Evolutionary conservation across 2,797 vertebrate genomes (phyloP).

Genomic region (Enteromius anoplus): DNA sequence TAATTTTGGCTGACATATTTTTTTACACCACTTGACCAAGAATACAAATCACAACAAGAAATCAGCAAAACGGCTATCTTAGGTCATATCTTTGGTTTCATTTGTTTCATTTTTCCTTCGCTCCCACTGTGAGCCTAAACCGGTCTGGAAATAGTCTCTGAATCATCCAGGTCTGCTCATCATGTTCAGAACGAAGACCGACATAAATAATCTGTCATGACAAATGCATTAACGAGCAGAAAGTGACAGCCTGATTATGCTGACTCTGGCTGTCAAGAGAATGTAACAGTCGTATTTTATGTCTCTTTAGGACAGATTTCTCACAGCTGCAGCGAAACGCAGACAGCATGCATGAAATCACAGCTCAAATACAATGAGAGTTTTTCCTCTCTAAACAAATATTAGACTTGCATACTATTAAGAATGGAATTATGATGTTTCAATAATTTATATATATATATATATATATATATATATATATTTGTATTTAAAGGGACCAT

Average conservation of each 20-base stretch:
- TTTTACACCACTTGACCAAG: neutral
- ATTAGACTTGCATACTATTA: neutral
- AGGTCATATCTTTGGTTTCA: neutral
- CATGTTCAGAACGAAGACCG: constrained; percentile 12
- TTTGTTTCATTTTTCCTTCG: neutral
- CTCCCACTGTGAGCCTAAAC: neutral
- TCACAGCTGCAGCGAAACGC: neutral
- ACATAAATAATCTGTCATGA: constrained; percentile 22
- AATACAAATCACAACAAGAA: neutral
- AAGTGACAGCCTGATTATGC: constrained; percentile 7
- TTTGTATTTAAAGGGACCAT: no score
- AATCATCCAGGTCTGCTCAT: constrained; percentile 28
- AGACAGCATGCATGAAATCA: neutral
- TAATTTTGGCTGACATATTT: neutral
- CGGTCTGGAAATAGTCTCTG: neutral
- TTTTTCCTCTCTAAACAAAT: neutral
- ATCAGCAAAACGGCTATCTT: neutral
- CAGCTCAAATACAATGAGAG: neutral
- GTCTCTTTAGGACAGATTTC: neutral
- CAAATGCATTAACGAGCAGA: constrained; percentile 33
- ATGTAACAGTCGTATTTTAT: constrained; percentile 5
- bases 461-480: no score
- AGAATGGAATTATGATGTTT: neutral
- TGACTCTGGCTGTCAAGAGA: constrained; percentile 23
- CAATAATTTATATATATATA: no score